phyloP scores from a whole-genome alignment of 2,888 invertebrate genomes.

The Sinopyrophorus schimmeli region DNA sequence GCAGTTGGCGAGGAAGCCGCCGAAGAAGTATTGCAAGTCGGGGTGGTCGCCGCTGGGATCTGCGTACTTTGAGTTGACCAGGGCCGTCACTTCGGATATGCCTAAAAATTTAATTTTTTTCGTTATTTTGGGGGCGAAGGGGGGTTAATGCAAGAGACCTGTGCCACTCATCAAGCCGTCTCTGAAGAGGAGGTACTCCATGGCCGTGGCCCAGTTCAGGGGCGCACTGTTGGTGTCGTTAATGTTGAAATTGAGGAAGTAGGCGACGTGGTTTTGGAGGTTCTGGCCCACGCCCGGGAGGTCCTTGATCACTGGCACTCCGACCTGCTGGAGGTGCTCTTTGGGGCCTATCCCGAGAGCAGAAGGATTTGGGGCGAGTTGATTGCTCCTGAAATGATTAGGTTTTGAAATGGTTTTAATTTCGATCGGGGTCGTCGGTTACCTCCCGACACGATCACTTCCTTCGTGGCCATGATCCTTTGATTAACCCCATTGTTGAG shows the following conservation, averaged over 20 bases:
- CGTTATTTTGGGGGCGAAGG: not conserved
- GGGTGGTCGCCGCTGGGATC: conserved; percentile 76
- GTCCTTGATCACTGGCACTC: conserved; percentile 70
- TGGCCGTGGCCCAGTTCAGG: conserved; percentile 89
- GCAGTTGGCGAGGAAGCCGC: conserved; percentile 83
- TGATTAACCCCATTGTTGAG: conserved; percentile 61
- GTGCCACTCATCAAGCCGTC: conserved; percentile 90
- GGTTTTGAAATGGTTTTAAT: too few species aligned
- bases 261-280: conserved; percentile 85
- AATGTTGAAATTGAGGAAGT: conserved; percentile 76
- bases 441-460: conserved; percentile 66
- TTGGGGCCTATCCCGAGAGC: conserved; percentile 87
- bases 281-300: conserved; percentile 83
- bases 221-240: conserved; percentile 84
- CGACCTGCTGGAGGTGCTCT: conserved; percentile 64
- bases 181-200: conserved; percentile 86
- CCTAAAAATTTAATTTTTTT: conserved; percentile 56
- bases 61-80: conserved; percentile 79
- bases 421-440: conserved; percentile 18
- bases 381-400: conserved; percentile 70
- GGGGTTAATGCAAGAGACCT: conserved; percentile 56
- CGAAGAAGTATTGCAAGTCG: conserved; percentile 85
- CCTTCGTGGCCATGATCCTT: conserved; percentile 67
- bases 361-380: conserved; percentile 92
- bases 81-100: conserved; percentile 83